Conservation (phyloP, 2,888 invertebrate genomes). For the Fragum fragum region DNA sequence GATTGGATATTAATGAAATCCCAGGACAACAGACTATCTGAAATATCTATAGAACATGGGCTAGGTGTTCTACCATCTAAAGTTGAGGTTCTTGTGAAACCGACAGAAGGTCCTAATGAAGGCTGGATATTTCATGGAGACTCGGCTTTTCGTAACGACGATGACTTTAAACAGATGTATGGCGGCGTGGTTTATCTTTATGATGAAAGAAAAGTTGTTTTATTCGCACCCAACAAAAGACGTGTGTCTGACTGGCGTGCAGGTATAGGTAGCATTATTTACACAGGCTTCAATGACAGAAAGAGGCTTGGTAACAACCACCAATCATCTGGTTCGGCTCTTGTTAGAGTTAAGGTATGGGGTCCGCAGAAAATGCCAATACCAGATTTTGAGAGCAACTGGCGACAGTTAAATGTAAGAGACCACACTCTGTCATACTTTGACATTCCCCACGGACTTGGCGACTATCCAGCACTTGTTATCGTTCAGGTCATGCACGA, state of each 20-base stretch:
- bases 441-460: conserved; percentile 36
- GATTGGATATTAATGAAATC: conserved; percentile 51
- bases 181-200: conserved; percentile 55
- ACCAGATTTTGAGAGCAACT: conserved; percentile 33
- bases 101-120: conserved; percentile 37
- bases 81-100: conserved; percentile 52
- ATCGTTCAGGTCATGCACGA: conserved; percentile 33
- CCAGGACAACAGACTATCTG: conserved; percentile 23
- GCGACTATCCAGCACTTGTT: conserved; percentile 36
- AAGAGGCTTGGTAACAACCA: conserved; percentile 36
- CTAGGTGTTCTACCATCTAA: conserved; percentile 41
- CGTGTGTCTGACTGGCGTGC: not conserved
- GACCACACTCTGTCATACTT: conserved; percentile 21
- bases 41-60: conserved; percentile 29
- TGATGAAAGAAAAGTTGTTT: conserved; percentile 39
- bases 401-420: conserved; percentile 34
- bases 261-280: conserved; percentile 11
- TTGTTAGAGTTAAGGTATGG: conserved; percentile 44
- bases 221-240: conserved; percentile 40
- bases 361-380: conserved; percentile 27
- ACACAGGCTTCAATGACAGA: conserved; percentile 25
- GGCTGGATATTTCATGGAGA: conserved; percentile 55
- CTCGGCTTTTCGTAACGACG: conserved; percentile 36
- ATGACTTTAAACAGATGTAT: not conserved
- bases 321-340: conserved; percentile 24